Evolutionary conservation across 2,113 vertebrate genomes (phyloP).

Genomic region (Hyaena hyaena): DNA sequence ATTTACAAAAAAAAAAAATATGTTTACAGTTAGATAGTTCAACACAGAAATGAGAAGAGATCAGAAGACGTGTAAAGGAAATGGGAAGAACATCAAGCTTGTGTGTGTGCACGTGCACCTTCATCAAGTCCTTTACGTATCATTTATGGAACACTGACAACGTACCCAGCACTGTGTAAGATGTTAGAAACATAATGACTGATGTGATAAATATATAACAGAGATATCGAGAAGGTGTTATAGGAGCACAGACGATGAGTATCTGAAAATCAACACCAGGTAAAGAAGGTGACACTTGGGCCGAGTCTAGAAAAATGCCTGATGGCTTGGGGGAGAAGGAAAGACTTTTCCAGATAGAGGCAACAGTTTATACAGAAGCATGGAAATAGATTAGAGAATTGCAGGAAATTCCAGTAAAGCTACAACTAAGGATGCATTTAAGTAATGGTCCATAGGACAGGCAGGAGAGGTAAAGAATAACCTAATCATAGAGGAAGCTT

Average conservation of each 20-base stretch:
- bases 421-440: neutral
- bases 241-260: neutral
- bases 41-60: neutral
- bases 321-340: neutral
- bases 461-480: neutral
- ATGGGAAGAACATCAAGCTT: neutral
- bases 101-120: neutral
- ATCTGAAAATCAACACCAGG: neutral
- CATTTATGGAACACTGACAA: neutral
- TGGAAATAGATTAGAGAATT: neutral
- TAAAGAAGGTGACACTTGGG: neutral
- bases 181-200: neutral
- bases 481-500: neutral
- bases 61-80: neutral
- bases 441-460: neutral
- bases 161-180: neutral
- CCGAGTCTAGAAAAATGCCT: neutral
- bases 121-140: neutral
- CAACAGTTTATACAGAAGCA: neutral
- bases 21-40: neutral
- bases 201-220: neutral
- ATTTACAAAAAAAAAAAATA: constrained; percentile 10
- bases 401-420: neutral
- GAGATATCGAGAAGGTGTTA: neutral
- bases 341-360: neutral